Base-by-base conservation (phyloP, 2,797 vertebrate species). In the Pelodytes ibericus region DNA sequence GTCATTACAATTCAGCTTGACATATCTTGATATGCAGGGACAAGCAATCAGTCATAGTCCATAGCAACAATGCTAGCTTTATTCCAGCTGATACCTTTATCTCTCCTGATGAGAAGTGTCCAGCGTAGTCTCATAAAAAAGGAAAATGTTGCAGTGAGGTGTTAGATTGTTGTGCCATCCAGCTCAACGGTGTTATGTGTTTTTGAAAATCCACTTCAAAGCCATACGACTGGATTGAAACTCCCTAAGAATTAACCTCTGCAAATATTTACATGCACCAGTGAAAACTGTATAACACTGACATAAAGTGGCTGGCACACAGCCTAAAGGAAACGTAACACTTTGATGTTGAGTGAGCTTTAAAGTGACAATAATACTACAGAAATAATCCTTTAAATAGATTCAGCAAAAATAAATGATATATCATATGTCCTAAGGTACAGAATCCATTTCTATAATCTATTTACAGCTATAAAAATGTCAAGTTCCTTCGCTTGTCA, bases 181-280 rank as follows among this genome's bases (percentile, higher is more conserved):
- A 81, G 15, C 79, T 86, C 83, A 85, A 85, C 86, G 83, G 76
- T 79, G 60, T 31, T 27, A 29, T 44, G 18, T 9, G 62, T 30
- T 76, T 82, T 77, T 80, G 66, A 77, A n/a, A 82, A 62, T 74
- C 26, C n/a, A 71, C 74, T 74, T 80, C 77, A 82, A 74, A 80
- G 81, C 66, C 65, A 33, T 27, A 24, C 25, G 24, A 71, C 62
- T 82, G 60, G 33, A 84, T 56, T 0, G 0, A 84, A 75, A 72
- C 70, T 81, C 71, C 83, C 77, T 57, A 72, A 85, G 78, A 30
- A 64, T 75, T 58, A 56, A 79, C 80, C 72, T 77, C 83, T 77
- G 81, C 64, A 85, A 86, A 87, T 88, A 86, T 88, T 87, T 86
- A 82, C 77, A 79, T 81, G 76, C 39, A 77, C 72, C 59, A 64